Base-by-base conservation (phyloP, 2,888 invertebrate genomes). In the Tenthredo notha region DNA sequence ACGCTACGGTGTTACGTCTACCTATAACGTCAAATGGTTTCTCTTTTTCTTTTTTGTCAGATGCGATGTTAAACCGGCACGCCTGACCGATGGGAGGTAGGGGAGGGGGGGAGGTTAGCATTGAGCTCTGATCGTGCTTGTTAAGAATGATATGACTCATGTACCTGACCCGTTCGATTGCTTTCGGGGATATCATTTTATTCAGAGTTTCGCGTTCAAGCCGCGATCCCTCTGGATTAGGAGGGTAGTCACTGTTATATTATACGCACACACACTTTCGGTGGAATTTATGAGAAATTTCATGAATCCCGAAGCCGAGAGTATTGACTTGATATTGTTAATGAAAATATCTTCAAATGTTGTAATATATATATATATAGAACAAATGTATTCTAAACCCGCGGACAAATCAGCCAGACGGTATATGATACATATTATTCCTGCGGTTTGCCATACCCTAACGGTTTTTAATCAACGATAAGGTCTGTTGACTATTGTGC, bases 91-190 rank as follows among this genome's bases (percentile, higher is more conserved):
- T 18, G 82, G 67, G 37, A 1, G 29, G 29, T 29, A 2, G 29
- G n/a, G n/a, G n/a, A n/a, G 33, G 40, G 82, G 82, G 82, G 18
- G 82, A 43, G 29, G 29, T 67, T 43, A 67, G 67, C 83, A 67
- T 83, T 83, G 83, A 67, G 61, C 61, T 80, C 65, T 61, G 47
- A 47, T 47, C 33, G 21, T 43, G 83, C 47, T 67, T 47, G 70
- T 58, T 83, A 43, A 83, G 83, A 83, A 83, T 47, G 47, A 83
- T 29, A 83, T 83, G 67, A 83, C 67, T 80, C 80, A 80, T 61
- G 67, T 29, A 83, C 83, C 83, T 83, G 83, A 65, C 43, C 15
- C 67, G 25, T 50, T 65, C 33, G 40, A 21, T 65, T 25, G 5
- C 61, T 80, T 43, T 61, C 80, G 37, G 80, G 21, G 54, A 25